Evolutionary conservation across 1,140 invertebrate genomes (phyloP), one percentile per base, ranked within the genome.

Genomic region (Diprion similis): DNA sequence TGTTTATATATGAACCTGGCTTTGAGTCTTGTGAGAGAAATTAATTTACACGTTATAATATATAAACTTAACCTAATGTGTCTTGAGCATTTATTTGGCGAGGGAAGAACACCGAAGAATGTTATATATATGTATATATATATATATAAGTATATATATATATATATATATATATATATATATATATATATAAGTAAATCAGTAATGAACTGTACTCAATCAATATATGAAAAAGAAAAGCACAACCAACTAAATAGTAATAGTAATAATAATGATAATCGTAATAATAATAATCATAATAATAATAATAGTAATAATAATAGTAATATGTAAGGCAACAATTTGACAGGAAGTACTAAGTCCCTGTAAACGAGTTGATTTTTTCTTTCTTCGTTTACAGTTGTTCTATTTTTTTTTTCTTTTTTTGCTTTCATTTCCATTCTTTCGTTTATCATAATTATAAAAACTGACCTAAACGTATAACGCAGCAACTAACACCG

Each of bases 71-170:
- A 78, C 70, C 77, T 81, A 79, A 77, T 75, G 70, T 85, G 81
- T 79, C 76, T 86, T 86, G 84, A 86, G 84, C 84, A 86, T 85
- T 86, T 76, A 77, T 82, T 75, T 70, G 77, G 79, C 80, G 80
- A 81, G 79, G 77, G 78, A 77, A 78, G 73, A 77, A 76, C 78
- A 76, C 68, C 74, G 77, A 74, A 69, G 71, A 70, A 75, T 47
- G 71, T 75, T 37, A 37, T 37, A 3, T 37, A 37, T 37, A 37
- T 59, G 3, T 59, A 11, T 59, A 59, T 59, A 37, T 37, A 37
- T 37, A 37, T 37, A 37, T 6, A 37, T 6, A 37, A n/a, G n/a
- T n/a, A 51, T 59, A 13, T 59, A 11, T 59, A 59, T 59, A 37
- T 37, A 37, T 37, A 37, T 37, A 37, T 6, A 37, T 6, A 37